A percentile compares a stretch with the other conserved stretches of the same genome.
phyloP scores from a whole-genome alignment of 2,113 vertebrate species.

The Corythornis madagascariensis region DNA sequence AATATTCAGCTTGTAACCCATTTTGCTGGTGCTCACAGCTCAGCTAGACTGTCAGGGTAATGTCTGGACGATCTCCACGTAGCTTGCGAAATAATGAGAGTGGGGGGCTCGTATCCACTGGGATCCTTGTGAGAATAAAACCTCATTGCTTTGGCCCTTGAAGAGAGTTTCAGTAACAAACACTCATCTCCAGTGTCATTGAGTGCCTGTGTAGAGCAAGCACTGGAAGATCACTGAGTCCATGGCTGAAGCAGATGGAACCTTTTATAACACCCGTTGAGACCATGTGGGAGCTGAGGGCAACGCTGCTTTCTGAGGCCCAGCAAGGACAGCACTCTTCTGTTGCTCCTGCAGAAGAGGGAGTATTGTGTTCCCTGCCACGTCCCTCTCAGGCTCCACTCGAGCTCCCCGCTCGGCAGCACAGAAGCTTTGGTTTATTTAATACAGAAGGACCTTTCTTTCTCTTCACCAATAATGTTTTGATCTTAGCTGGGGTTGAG shows the following conservation, averaged over 20 bases:
- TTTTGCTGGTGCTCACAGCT: not conserved
- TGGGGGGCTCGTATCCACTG: not conserved
- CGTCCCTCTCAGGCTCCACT: constrained; percentile 36
- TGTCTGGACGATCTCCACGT: constrained; percentile 1
- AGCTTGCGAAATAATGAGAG: not conserved
- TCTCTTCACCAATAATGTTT: constrained; percentile 39
- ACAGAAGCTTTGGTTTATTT: constrained; percentile 38
- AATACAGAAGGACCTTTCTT: constrained; percentile 55
- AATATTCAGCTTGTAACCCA: not conserved
- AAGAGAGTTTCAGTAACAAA: not conserved
- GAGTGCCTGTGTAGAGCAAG: not conserved
- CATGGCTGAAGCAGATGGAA: constrained; percentile 3
- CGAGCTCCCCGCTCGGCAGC: not conserved
- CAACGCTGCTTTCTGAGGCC: not conserved
- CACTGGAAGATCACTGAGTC: not conserved
- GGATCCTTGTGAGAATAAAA: not conserved
- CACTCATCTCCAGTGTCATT: not conserved
- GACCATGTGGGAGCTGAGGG: not conserved
- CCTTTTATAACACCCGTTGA: not conserved
- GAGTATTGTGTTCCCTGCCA: not conserved
- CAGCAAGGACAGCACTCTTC: not conserved
- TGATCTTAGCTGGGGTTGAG: constrained; percentile 31
- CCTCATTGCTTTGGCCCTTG: not conserved
- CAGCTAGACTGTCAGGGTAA: not conserved
- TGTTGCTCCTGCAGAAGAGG: not conserved